phyloP scores from a whole-genome alignment of 2,797 vertebrate genomes.

The Microctenopoma lineatum region DNA sequence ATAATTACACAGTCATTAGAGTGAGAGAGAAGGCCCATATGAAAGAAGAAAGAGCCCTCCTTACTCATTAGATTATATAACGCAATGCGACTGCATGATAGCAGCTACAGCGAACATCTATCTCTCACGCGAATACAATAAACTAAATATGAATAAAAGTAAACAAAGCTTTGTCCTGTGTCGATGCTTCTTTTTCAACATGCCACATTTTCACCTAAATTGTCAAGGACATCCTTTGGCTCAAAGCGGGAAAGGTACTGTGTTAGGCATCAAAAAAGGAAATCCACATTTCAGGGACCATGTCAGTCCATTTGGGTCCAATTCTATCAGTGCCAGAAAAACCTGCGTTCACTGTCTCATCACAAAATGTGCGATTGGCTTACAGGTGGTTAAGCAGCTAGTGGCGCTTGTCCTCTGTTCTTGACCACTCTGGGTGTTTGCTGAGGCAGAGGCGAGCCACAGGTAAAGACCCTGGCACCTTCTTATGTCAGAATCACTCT shows the following conservation, averaged over 20 bases:
- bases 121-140: constrained; percentile 48
- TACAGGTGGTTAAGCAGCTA: constrained; percentile 59
- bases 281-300: constrained; percentile 6
- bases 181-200: constrained; percentile 37
- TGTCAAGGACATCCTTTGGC: constrained; percentile 45
- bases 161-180: constrained; percentile 62
- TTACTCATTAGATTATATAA: constrained; percentile 64
- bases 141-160: constrained; percentile 57
- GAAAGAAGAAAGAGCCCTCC: constrained; percentile 41
- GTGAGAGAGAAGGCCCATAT: constrained; percentile 14
- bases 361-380: constrained; percentile 44
- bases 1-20: constrained; percentile 58
- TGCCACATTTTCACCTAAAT: constrained; percentile 45
- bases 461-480: constrained; percentile 39
- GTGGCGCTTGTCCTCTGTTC: constrained; percentile 57
- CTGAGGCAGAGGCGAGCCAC: constrained; percentile 20
- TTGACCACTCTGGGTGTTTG: constrained; percentile 29
- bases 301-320: background rate
- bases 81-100: constrained; percentile 42
- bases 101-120: constrained; percentile 44
- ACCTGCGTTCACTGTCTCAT: constrained; percentile 12
- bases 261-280: constrained; percentile 14
- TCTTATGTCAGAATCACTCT: constrained; percentile 55
- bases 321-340: constrained; percentile 11
- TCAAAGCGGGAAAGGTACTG: constrained; percentile 32